These are phyloP conservation scores for Phlogophora meticulosa DNA, from an alignment of 2,888 invertebrate genomes.

Conservation along the genomic window DNA sequence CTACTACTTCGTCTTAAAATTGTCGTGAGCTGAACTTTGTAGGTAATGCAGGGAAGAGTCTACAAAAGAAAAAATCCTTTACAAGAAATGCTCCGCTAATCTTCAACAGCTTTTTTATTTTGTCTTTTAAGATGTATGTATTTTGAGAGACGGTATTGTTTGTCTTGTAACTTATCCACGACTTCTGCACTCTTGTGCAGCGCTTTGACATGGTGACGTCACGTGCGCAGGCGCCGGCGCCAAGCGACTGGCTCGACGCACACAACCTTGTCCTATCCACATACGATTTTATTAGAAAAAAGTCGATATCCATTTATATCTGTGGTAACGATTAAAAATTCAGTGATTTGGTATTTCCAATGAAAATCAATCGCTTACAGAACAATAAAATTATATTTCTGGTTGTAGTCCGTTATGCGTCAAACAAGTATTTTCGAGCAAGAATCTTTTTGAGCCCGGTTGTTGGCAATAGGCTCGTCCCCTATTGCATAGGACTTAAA, in stretches of 20 bases:
- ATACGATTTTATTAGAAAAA: conserved; percentile 69
- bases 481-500: no score
- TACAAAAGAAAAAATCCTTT: background rate
- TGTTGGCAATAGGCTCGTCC: no score
- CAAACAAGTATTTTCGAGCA: no score
- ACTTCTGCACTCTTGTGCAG: conserved; percentile 56
- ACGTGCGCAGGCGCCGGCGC: conserved; percentile 83
- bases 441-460: no score
- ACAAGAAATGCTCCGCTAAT: background rate
- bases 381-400: conserved; percentile 50
- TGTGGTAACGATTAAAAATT: conserved; percentile 47
- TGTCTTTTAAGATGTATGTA: background rate
- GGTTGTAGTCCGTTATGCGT: conserved; percentile 18
- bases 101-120: background rate
- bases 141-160: conserved; percentile 3
- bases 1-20: no score
- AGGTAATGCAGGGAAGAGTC: background rate
- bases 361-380: conserved; percentile 39
- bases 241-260: conserved; percentile 69
- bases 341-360: conserved; percentile 56
- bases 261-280: conserved; percentile 72
- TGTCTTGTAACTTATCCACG: conserved; percentile 48
- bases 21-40: background rate
- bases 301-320: conserved; percentile 48
- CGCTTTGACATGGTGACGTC: conserved; percentile 57